Base-by-base conservation (phyloP, 2,797 vertebrate species). In the Acridotheres tristis region DNA sequence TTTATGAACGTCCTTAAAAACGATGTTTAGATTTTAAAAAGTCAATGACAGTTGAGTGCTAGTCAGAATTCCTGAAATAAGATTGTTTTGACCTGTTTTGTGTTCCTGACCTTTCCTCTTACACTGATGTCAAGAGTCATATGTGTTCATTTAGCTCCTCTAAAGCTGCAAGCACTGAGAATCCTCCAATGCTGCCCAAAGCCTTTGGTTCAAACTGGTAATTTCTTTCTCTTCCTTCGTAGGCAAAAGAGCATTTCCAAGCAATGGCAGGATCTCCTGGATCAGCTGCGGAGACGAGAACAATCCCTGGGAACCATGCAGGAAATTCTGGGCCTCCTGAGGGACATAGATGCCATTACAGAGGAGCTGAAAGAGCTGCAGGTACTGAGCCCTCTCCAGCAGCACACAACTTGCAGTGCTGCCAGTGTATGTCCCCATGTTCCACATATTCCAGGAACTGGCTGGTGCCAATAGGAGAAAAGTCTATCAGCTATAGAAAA, bases 301-400 rank as follows among this genome's bases (percentile, higher is more conserved):
- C 94, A 84, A 32, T 94, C 97, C 55, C 50, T 98, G 76, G 94
- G 92, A 86, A 96, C 94, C 38, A 94, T 97, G 74, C 96, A 97
- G 36, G 94, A 98, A 85, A 98, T 97, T 27, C 96, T 98, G 40
- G 88, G 97, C 47, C 95, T 99, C 58, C 96, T 99, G 58, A 96
- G 98, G 90, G 98, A 98, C 80, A 95, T 97, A 1, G 98, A 99
- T 72, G 97, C 98, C 15, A 91, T 98, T 69, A 98, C 95, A 1
- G 97, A 98, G 83, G 98, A 99, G 43, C 97, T 99, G 62, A 98
- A 96, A 80, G 98, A 98, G n/a, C 96, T 99, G 54, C 98, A 99
- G 98, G 99, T 99, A 94, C 63, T 55, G 50, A 77, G 9, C 25
- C 30, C 16, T 68, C 50, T 68, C 30, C 22, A 17, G 22, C 2